Conservation (phyloP, 2,888 invertebrate species). For the Sepiola atlantica region DNA sequence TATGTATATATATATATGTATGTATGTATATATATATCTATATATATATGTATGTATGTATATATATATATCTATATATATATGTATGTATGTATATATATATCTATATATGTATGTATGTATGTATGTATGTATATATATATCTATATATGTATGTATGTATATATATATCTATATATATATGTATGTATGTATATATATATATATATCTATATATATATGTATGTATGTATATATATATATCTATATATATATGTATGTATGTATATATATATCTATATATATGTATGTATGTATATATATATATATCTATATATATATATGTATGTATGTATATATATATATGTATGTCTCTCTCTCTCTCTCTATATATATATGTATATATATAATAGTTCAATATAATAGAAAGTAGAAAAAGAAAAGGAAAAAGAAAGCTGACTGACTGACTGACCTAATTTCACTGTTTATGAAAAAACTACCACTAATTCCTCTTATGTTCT, state of each 20-base stretch:
- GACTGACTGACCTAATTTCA: fast-evolving
- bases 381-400: no score
- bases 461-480: no score
- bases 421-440: background rate
- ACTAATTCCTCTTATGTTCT: no score
- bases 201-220: background rate
- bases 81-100: no score
- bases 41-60: no score
- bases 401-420: background rate
- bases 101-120: background rate
- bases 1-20: no score
- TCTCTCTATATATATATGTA: no score
- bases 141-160: background rate
- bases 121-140: slow-evolving; percentile 25
- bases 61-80: no score
- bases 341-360: no score
- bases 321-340: no score
- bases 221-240: background rate
- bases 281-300: background rate
- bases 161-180: slow-evolving; percentile 9
- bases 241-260: background rate
- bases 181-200: slow-evolving; percentile 5
- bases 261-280: slow-evolving; percentile 33
- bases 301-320: no score
- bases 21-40: background rate